Evolutionary conservation across 2,797 vertebrate species (phyloP).

Genomic region (Podarcis siculus): DNA sequence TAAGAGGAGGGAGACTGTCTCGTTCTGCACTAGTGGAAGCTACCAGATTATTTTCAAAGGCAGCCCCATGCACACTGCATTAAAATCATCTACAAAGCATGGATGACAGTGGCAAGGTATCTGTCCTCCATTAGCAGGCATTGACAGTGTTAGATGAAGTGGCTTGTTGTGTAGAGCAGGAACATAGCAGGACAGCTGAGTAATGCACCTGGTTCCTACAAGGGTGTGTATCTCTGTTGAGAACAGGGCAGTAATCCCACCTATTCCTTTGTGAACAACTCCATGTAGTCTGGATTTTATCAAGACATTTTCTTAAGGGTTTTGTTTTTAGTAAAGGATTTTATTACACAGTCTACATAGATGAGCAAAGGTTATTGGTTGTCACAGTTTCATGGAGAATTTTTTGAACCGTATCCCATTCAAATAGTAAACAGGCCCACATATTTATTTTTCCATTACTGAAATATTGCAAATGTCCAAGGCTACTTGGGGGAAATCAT

Average conservation of each 20-base stretch:
- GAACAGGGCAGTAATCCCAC: background rate
- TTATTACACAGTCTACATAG: background rate
- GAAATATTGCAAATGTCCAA: background rate
- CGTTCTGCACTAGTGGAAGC: background rate
- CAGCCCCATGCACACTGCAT: background rate
- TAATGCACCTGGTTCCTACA: background rate
- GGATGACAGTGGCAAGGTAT: background rate
- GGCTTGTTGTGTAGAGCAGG: no score
- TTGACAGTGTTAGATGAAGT: background rate
- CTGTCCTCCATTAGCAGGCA: background rate
- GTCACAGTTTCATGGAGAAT: background rate
- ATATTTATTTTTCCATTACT: background rate
- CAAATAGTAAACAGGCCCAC: background rate
- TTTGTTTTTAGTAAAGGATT: background rate
- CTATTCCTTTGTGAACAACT: background rate
- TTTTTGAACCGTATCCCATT: background rate
- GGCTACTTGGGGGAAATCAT: background rate
- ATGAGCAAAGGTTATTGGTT: background rate
- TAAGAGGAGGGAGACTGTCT: background rate
- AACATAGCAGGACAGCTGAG: background rate
- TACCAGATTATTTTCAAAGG: background rate
- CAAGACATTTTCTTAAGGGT: background rate
- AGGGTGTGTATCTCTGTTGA: background rate
- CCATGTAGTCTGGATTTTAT: background rate
- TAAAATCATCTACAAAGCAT: background rate